Base-by-base conservation (phyloP, 1,140 invertebrate genomes). In the Cherax quadricarinatus region DNA sequence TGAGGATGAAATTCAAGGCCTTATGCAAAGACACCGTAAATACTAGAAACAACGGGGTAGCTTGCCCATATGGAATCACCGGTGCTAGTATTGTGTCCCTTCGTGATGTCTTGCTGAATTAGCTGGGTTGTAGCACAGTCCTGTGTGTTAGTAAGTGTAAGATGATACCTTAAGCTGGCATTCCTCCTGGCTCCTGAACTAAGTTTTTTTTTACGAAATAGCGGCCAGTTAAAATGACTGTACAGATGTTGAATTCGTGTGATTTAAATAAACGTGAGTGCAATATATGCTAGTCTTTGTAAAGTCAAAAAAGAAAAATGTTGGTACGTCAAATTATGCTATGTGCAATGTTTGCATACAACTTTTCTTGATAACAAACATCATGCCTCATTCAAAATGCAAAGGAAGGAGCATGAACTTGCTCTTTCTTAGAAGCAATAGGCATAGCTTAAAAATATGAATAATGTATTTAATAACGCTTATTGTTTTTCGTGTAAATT, bases 21-120 rank as follows among this genome's bases (percentile, higher is more conserved):
- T 75, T 75, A 41, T 75, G 24, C 24, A n/a, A 7, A 84, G 53
- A 84, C 82, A 85, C 70, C 70, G 70, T 87, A 87, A 75, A 91
- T 79, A 85, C 81, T 24, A 91, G 53, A 75, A 87, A 86, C 84
- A 85, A 86, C 18, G 62, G 53, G 90, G 90, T 86, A 86, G 49
- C 51, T 30, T 87, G 90, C 84, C 90, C 90, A 81, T 70, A 91
- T 91, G 90, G 90, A 91, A 75, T 80, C 85, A 86, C 84, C 83
- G 73, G 75, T 81, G 75, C 16, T 30, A 9, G 83, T 87, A 78
- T 91, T 80, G 83, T 87, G 75, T 91, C 53, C 78, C 75, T 75
- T n/a, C 70, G 70, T 30, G 24, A n/a, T 75, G 70, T 24, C 70
- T 75, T 30, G 70, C 24, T 75, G 21, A 3, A 24, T 75, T 30